A percentile compares a stretch with the other conserved stretches of the same genome.
Conservation (phyloP, 2,113 vertebrate genomes). For the Cettia cetti region DNA sequence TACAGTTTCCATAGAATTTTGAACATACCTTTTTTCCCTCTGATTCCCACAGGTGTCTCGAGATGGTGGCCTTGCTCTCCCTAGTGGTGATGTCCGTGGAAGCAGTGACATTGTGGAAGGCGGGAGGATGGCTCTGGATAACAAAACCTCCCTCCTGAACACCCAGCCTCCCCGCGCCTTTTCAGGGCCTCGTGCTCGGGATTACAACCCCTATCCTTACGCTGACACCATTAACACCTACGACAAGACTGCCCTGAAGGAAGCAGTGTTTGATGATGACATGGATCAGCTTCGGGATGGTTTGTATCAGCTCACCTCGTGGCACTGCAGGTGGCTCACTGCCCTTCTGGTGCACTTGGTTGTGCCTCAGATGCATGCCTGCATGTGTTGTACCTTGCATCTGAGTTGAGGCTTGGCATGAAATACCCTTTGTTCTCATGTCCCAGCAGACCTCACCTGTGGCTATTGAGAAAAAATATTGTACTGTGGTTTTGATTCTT, state of each 20-base stretch:
- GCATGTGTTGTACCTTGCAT: not conserved
- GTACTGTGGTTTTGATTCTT: not conserved
- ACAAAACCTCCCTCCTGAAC: constrained; percentile 97
- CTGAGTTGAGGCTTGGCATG: not conserved
- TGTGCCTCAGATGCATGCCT: not conserved
- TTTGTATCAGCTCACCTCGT: constrained; percentile 57
- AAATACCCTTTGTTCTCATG: not conserved
- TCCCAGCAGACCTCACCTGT: not conserved
- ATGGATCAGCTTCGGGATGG: constrained; percentile 96
- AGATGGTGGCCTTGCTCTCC: constrained; percentile 74
- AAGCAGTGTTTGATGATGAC: constrained; percentile 96
- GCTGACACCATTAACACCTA: constrained; percentile 89
- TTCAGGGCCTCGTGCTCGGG: constrained; percentile 84
- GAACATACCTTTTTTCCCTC: not conserved
- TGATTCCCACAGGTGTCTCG: constrained; percentile 67
- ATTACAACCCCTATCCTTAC: constrained; percentile 91
- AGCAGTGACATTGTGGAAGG: constrained; percentile 80
- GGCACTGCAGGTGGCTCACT: not conserved
- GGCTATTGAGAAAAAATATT: not conserved
- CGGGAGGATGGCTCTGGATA: constrained; percentile 91
- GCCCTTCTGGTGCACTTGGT: not conserved
- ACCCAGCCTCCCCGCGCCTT: constrained; percentile 92
- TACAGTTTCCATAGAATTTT: not conserved
- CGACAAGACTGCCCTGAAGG: constrained; percentile 94
- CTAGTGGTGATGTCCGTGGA: constrained; percentile 69